Percentiles rank a stretch among this genome's conserved stretches.
These are phyloP conservation scores for Acronicta leporina DNA, from an alignment of 2,888 invertebrate species.

Conservation along the genomic window DNA sequence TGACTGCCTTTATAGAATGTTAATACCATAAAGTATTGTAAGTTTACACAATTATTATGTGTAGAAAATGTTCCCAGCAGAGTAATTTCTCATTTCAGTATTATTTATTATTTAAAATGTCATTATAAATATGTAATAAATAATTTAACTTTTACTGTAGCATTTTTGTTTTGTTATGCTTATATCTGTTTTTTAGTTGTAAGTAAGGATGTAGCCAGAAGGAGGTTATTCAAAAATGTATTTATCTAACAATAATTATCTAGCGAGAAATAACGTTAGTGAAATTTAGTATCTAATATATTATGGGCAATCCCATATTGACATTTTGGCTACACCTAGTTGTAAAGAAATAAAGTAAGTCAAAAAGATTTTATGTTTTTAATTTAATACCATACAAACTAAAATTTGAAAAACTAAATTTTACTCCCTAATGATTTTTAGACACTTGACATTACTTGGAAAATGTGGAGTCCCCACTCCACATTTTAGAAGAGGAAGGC, in stretches of 20 bases:
- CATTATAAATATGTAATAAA: constrained; percentile 38
- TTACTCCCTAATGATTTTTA: no score
- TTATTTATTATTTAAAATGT: constrained; percentile 44
- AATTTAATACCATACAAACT: not conserved
- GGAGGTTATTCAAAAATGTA: constrained; percentile 4
- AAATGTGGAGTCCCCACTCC: no score
- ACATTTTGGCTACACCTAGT: constrained; percentile 36
- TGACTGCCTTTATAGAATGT: no score
- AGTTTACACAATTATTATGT: no score
- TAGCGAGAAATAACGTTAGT: no score
- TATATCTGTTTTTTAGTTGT: constrained; percentile 73
- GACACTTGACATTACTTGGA: no score
- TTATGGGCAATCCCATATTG: not conserved
- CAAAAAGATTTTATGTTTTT: constrained; percentile 21
- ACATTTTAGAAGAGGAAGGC: no score
- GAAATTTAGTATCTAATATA: not conserved
- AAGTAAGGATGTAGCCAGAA: constrained; percentile 51
- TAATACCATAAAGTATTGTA: no score
- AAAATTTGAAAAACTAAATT: not conserved
- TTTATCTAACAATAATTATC: no score
- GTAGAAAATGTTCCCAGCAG: constrained; percentile 13
- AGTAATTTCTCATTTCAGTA: constrained; percentile 57
- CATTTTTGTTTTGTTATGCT: constrained; percentile 75
- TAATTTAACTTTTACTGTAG: constrained; percentile 68
- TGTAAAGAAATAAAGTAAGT: constrained; percentile 45